Conservation (phyloP, 2,888 invertebrate genomes). For the Latrodectus hesperus region DNA sequence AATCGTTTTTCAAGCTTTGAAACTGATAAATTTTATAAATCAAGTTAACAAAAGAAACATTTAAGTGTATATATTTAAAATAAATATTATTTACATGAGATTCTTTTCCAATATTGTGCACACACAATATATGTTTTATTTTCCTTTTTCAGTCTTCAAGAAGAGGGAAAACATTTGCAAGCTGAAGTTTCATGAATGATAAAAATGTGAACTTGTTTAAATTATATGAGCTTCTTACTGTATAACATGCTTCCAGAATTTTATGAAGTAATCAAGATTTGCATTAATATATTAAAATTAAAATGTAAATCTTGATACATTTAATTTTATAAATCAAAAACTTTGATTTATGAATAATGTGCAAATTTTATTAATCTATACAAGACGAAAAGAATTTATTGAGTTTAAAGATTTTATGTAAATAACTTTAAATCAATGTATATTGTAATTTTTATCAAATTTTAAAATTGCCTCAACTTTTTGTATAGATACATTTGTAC, state of each 20-base stretch:
- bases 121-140: neutral
- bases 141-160: slow-evolving; percentile 40
- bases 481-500: neutral
- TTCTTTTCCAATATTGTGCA: neutral
- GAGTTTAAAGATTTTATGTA: too few species aligned
- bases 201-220: neutral
- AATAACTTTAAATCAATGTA: neutral
- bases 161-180: slow-evolving; percentile 51
- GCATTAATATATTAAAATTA: neutral
- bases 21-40: too few species aligned
- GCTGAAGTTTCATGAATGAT: slow-evolving; percentile 38
- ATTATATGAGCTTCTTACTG: too few species aligned
- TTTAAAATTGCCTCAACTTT: neutral
- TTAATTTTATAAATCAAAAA: neutral
- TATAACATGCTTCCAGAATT: too few species aligned
- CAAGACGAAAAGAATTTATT: too few species aligned
- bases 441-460: neutral
- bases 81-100: neutral
- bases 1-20: too few species aligned
- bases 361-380: too few species aligned
- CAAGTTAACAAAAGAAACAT: too few species aligned
- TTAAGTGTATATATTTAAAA: neutral
- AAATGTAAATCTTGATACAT: neutral
- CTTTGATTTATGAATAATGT: too few species aligned
- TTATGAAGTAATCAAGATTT: too few species aligned